phyloP scores from a whole-genome alignment of 2,113 vertebrate genomes.

The Alectura lathami region DNA sequence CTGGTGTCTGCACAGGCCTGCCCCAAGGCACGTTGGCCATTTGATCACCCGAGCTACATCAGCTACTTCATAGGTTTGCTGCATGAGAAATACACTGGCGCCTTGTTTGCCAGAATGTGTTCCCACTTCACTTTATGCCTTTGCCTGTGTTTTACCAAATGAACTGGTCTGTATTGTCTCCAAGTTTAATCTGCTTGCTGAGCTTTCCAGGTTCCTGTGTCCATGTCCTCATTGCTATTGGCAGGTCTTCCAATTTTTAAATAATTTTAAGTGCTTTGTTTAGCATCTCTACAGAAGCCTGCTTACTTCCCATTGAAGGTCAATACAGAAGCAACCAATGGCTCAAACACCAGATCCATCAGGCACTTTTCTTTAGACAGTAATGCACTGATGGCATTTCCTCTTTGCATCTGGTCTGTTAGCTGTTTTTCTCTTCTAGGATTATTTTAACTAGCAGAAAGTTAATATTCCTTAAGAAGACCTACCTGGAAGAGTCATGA shows the following conservation, averaged over 20 bases:
- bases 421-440: neutral
- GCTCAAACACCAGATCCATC: neutral
- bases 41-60: neutral
- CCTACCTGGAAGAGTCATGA: neutral
- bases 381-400: neutral
- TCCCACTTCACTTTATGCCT: neutral
- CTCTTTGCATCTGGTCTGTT: neutral
- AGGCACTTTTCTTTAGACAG: neutral
- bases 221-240: neutral
- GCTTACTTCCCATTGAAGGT: neutral
- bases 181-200: neutral
- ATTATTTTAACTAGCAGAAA: neutral
- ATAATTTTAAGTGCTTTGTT: neutral
- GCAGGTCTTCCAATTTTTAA: neutral
- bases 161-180: neutral
- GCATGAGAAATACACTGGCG: neutral
- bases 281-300: neutral
- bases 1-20: neutral
- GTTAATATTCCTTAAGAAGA: neutral
- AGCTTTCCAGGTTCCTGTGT: neutral
- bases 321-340: neutral
- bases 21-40: rapidly evolving
- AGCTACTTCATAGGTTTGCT: neutral
- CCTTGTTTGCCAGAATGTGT: rapidly evolving
- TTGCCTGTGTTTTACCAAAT: neutral